Conservation (phyloP, 1,140 invertebrate genomes). For the Drosophila equinoxialis region DNA sequence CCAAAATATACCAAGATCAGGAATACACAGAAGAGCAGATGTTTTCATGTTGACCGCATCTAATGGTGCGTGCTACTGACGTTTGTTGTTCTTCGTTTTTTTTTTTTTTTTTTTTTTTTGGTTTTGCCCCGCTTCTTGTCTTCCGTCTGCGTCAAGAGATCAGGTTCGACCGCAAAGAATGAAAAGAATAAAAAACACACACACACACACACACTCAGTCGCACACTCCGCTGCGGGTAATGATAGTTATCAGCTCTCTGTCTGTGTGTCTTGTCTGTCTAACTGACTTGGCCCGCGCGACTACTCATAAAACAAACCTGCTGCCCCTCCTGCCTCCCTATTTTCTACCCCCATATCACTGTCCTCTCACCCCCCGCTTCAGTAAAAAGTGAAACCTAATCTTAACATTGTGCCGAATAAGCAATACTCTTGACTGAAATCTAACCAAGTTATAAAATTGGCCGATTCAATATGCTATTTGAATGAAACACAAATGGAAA, state of each 20-base stretch:
- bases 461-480: no score
- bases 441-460: no score
- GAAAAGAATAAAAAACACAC: slow-evolving; percentile 30
- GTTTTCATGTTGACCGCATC: slow-evolving; percentile 82
- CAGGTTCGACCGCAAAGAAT: slow-evolving; percentile 57
- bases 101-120: background rate
- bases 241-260: slow-evolving; percentile 75
- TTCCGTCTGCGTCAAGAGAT: slow-evolving; percentile 31
- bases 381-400: slow-evolving; percentile 31
- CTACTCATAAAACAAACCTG: slow-evolving; percentile 55
- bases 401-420: background rate
- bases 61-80: slow-evolving; percentile 82
- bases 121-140: slow-evolving; percentile 22
- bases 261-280: slow-evolving; percentile 32
- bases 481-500: no score
- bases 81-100: slow-evolving; percentile 44
- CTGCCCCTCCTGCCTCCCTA: background rate
- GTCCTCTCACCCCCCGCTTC: no score
- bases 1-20: slow-evolving; percentile 22
- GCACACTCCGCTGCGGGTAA: slow-evolving; percentile 59
- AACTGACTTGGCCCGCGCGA: slow-evolving; percentile 43
- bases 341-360: no score
- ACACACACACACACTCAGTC: slow-evolving; percentile 17
- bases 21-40: slow-evolving; percentile 69
- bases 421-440: background rate